Base-by-base conservation (phyloP, 2,888 invertebrate genomes). In the Agonopterix subpropinquella region DNA sequence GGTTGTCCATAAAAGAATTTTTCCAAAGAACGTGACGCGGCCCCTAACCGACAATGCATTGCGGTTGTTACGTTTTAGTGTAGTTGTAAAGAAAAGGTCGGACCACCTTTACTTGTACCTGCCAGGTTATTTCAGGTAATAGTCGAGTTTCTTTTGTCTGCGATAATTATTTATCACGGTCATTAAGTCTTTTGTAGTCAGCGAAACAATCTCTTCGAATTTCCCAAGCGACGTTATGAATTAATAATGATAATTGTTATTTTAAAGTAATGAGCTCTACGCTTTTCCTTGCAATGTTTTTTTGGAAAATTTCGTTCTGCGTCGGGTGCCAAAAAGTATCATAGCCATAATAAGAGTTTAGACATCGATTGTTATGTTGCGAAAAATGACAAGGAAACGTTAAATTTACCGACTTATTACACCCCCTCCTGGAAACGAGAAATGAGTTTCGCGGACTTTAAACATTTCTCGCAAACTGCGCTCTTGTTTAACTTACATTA, bases 321-420 rank as follows among this genome's bases (percentile, higher is more conserved):
- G 68, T 66, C 63, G 59, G 62, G 55, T 51, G 59, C 57, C 58
- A 53, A 28, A 66, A 70, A 69, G 11, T 72, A 70, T 73, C 69
- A 66, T 64, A 64, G 60, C 65, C 59, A 55, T 70, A 75, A 72
- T 69, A 70, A 64, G 66, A 74, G 64, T 77, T 74, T 67, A 69
- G 67, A 72, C 68, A 70, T 74, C 75, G 68, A 70, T 74, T 76
- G 68, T 77, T 76, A 73, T 76, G 68, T 77, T 76, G 72, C 65
- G 63, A 71, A 74, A 70, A 75, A 75, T 73, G 69, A 73, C 68
- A 70, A 67, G 68, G 72, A 73, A 79, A 75, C 65, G 62, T 61
- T 61, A 74, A 42, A 79, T 78, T 81, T 77, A 77, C 69, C 65
- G 66, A 54, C 59, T 57, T 60, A 62, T 72, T 71, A 65, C 65